Evolutionary conservation across 2,113 vertebrate genomes (phyloP).

Genomic region (Lanius collurio): DNA sequence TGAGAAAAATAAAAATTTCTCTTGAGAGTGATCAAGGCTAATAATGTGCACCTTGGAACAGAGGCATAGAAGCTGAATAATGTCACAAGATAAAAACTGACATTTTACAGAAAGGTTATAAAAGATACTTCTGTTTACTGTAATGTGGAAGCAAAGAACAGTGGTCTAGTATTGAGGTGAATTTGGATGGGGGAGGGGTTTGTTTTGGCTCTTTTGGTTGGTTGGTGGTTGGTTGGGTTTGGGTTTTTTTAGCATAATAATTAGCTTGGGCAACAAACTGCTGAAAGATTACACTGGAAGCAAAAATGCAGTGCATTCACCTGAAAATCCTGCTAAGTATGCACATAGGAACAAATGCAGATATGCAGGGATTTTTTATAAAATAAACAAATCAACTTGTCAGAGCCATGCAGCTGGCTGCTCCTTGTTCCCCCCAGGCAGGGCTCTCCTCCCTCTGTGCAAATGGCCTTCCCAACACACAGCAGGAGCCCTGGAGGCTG

Average conservation of each 20-base stretch:
- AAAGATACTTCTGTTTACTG: neutral
- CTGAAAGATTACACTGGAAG: neutral
- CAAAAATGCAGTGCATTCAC: neutral
- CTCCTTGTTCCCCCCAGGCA: neutral
- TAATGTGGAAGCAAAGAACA: neutral
- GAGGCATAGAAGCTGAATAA: neutral
- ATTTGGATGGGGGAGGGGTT: neutral
- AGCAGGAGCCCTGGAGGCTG: fast-evolving
- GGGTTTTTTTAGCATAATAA: neutral
- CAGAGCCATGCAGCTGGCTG: neutral
- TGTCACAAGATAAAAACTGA: neutral
- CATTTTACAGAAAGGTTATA: neutral
- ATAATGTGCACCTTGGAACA: neutral
- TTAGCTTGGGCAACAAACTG: neutral
- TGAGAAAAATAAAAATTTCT: neutral
- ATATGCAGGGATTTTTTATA: neutral
- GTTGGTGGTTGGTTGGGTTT: neutral
- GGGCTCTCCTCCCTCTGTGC: neutral
- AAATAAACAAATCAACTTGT: neutral
- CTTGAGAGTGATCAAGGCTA: neutral
- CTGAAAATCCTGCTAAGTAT: neutral
- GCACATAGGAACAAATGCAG: neutral
- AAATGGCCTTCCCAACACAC: fast-evolving
- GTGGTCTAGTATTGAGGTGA: neutral
- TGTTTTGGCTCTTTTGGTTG: neutral